These are phyloP conservation scores for Cacatua alba DNA, from an alignment of 2,113 vertebrate genomes.

Conservation along the genomic window DNA sequence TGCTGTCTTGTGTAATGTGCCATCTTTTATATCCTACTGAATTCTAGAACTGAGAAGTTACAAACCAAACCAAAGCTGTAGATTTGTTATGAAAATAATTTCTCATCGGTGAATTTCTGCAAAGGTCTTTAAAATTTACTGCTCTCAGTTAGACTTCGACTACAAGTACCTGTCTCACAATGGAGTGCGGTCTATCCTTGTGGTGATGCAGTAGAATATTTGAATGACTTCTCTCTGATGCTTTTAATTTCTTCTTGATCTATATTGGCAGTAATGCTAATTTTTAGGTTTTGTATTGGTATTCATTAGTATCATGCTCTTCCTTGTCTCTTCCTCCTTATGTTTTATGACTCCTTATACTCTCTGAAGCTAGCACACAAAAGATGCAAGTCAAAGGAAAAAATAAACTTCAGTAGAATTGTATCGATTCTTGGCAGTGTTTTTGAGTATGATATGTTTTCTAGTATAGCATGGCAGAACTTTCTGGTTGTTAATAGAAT, in stretches of 20 bases:
- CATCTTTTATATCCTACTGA: neutral
- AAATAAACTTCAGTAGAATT: neutral
- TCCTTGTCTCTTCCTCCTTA: neutral
- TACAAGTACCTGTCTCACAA: neutral
- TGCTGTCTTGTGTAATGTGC: neutral
- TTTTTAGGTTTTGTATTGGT: neutral
- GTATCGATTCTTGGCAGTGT: neutral
- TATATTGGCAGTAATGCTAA: neutral
- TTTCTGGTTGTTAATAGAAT: neutral
- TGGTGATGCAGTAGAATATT: neutral
- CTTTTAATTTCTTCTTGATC: neutral
- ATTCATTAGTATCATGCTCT: neutral
- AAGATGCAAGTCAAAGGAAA: neutral
- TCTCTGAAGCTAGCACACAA: neutral
- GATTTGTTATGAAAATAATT: neutral
- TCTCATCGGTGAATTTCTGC: neutral
- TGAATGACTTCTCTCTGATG: neutral
- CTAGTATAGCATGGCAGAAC: neutral
- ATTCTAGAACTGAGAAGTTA: neutral
- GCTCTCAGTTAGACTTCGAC: neutral
- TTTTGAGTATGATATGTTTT: neutral
- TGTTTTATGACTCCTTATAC: neutral
- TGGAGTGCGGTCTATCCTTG: neutral
- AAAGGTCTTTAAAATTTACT: neutral
- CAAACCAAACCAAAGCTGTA: neutral